Percentiles rank a stretch among this genome's conserved stretches.
These are phyloP conservation scores for Tetramorium bicarinatum DNA, from an alignment of 2,888 invertebrate species.

Conservation along the genomic window DNA sequence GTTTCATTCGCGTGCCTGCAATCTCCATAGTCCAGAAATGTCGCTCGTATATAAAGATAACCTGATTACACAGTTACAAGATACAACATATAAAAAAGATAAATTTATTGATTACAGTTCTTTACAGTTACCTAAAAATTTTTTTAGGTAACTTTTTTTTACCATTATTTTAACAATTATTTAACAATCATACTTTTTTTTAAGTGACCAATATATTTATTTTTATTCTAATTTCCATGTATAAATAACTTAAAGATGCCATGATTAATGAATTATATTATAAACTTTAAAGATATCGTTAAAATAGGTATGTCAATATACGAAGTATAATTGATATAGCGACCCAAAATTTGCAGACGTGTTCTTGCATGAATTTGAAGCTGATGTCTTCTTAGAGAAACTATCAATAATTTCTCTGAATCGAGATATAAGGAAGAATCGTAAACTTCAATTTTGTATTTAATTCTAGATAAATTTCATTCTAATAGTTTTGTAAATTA, in stretches of 20 bases:
- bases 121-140: not conserved
- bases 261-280: conserved; percentile 5
- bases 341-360: conserved; percentile 22
- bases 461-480: conserved; percentile 3
- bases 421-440: not conserved
- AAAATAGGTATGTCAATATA: not conserved
- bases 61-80: not conserved
- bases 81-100: conserved; percentile 1
- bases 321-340: conserved; percentile 34
- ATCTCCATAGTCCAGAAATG: conserved; percentile 11
- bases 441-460: not conserved
- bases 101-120: not conserved
- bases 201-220: not conserved
- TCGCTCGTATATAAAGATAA: conserved; percentile 23
- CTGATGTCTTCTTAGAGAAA: conserved; percentile 24
- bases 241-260: not conserved
- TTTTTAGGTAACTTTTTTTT: too few relatives aligned
- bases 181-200: not conserved
- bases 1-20: conserved; percentile 33
- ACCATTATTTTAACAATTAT: not conserved
- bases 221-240: not conserved
- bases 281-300: not conserved
- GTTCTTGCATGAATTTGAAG: conserved; percentile 28
- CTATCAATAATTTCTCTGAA: conserved; percentile 20
- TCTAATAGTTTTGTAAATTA: not conserved